phyloP scores from a whole-genome alignment of 2,113 vertebrate genomes.

The Seriola quinqueradiata region DNA sequence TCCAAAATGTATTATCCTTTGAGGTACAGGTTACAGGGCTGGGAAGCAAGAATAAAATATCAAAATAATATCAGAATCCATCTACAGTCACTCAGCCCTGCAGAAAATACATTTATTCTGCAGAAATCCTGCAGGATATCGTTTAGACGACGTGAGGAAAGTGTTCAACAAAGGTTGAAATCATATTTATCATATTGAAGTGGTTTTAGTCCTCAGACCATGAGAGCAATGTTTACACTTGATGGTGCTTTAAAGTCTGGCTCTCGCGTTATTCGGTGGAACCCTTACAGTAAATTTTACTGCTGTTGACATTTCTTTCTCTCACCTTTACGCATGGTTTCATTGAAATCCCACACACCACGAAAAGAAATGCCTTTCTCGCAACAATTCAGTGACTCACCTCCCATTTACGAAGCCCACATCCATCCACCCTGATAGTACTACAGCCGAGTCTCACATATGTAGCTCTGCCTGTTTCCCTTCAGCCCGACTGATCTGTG shows the following conservation, averaged over 20 bases:
- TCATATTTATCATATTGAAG: not conserved
- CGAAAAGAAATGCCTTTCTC: slow-evolving; percentile 37
- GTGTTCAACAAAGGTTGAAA: not conserved
- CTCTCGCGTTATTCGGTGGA: not conserved
- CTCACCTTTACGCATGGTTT: slow-evolving; percentile 37
- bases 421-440: slow-evolving; percentile 28
- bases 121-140: not conserved
- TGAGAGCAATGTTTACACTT: not conserved
- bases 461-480: slow-evolving; percentile 5
- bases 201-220: not conserved
- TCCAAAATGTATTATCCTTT: not conserved
- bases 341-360: slow-evolving; percentile 37
- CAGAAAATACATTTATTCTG: not conserved
- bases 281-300: slow-evolving; percentile 26
- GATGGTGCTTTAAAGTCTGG: not conserved
- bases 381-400: slow-evolving; percentile 56
- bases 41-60: not conserved
- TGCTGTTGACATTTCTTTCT: slow-evolving; percentile 33
- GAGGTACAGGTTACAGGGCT: not conserved
- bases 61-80: not conserved
- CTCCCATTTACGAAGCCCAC: slow-evolving; percentile 30
- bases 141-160: not conserved
- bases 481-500: slow-evolving; percentile 48
- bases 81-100: not conserved
- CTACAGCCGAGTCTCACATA: slow-evolving; percentile 13